These are phyloP conservation scores for Elysia crispata DNA, from an alignment of 2,888 invertebrate genomes.

Conservation along the genomic window DNA sequence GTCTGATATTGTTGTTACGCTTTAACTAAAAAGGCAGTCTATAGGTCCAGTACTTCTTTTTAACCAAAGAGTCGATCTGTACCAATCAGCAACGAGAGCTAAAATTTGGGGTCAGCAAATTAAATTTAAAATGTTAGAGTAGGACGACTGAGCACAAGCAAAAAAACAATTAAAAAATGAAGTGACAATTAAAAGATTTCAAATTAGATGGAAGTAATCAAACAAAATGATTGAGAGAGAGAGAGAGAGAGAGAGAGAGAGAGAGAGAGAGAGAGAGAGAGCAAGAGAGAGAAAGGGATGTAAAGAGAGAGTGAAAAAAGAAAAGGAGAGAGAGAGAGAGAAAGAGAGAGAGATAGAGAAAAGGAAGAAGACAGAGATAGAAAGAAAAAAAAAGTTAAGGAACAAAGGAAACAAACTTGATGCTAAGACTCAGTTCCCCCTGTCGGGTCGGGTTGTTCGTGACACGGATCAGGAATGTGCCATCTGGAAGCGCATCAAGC, in stretches of 20 bases:
- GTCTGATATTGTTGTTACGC: too few relatives aligned
- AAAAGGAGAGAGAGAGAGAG: conserved; percentile 15
- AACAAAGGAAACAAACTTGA: conserved; percentile 71
- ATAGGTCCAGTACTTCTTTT: too few relatives aligned
- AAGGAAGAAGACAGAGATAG: background rate
- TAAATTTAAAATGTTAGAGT: too few relatives aligned
- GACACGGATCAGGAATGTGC: conserved; percentile 78
- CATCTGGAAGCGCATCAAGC: conserved; percentile 74
- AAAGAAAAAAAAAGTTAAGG: too few relatives aligned
- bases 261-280: background rate
- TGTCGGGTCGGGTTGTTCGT: conserved; percentile 70
- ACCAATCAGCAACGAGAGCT: too few relatives aligned
- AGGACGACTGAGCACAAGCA: too few relatives aligned
- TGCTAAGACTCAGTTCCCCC: conserved; percentile 77
- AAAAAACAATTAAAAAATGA: too few relatives aligned
- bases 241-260: background rate
- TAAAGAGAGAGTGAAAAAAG: background rate
- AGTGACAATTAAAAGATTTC: too few relatives aligned
- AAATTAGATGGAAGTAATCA: too few relatives aligned
- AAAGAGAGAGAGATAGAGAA: background rate
- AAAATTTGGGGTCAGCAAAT: too few relatives aligned
- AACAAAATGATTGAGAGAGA: background rate
- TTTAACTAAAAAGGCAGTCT: too few relatives aligned
- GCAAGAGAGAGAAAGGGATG: background rate
- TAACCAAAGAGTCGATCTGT: too few relatives aligned